Percentiles rank a stretch among this genome's conserved stretches.
Evolutionary conservation across 2,113 vertebrate species (phyloP).

Genomic region (Ctenomys sociabilis): DNA sequence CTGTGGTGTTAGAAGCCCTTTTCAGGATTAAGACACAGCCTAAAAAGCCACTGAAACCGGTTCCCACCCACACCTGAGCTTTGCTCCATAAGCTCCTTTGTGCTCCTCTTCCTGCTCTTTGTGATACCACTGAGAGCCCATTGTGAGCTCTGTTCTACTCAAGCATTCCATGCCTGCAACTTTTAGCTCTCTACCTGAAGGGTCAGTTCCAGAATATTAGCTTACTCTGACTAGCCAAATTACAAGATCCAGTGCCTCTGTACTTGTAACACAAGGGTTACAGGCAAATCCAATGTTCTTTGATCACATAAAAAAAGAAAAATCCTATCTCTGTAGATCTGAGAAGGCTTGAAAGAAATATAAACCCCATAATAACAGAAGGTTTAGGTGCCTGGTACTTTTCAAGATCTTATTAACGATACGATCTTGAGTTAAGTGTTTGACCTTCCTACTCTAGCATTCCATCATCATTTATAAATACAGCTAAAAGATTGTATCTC

Average conservation of each 20-base stretch:
- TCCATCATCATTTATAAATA: background rate
- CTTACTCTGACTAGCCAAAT: slow-evolving; percentile 76
- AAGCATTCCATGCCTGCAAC: slow-evolving; percentile 78
- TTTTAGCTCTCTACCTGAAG: slow-evolving; percentile 78
- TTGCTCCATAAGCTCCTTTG: slow-evolving; percentile 48
- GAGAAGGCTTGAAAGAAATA: background rate
- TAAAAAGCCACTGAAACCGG: slow-evolving; percentile 79
- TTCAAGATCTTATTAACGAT: background rate
- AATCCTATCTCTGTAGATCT: background rate
- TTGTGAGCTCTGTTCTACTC: slow-evolving; percentile 66
- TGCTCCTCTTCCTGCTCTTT: slow-evolving; percentile 63
- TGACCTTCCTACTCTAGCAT: background rate
- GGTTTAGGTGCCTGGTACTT: background rate
- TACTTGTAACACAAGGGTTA: background rate
- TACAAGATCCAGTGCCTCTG: slow-evolving; percentile 56
- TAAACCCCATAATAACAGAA: background rate
- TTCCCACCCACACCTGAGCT: slow-evolving; percentile 71
- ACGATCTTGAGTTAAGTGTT: background rate
- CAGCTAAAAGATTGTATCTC: background rate
- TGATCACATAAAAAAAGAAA: background rate
- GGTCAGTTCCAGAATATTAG: slow-evolving; percentile 57
- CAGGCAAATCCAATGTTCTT: background rate
- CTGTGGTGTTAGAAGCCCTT: slow-evolving; percentile 50
- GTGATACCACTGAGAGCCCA: slow-evolving; percentile 44
- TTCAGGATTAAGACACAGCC: slow-evolving; percentile 70